These are phyloP conservation scores for Takifugu ocellatus DNA, from an alignment of 2,797 vertebrate genomes.

Conservation along the genomic window DNA sequence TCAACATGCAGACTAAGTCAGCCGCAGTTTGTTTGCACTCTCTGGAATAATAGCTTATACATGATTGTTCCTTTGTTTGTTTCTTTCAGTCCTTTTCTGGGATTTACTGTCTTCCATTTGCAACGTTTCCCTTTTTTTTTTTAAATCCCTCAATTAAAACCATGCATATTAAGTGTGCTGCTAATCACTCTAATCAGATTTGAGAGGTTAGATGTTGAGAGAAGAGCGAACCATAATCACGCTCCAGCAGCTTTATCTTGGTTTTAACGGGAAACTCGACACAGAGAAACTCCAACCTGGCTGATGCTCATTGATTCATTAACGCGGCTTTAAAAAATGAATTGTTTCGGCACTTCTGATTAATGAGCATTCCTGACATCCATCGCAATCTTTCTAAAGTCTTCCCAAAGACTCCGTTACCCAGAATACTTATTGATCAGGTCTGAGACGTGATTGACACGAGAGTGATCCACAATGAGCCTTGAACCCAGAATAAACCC, in stretches of 20 bases:
- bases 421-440: constrained; percentile 30
- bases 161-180: constrained; percentile 3
- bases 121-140: not conserved
- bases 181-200: constrained; percentile 25
- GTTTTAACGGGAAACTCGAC: constrained; percentile 13
- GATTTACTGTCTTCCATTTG: not conserved
- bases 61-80: too few relatives aligned
- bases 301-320: constrained; percentile 21
- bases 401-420: constrained; percentile 9
- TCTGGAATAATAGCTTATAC: too few relatives aligned
- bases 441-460: constrained; percentile 16
- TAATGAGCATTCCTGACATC: constrained; percentile 5
- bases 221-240: constrained; percentile 8
- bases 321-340: constrained; percentile 2
- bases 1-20: too few relatives aligned
- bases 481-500: constrained; percentile 4
- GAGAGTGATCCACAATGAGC: constrained; percentile 2
- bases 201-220: constrained; percentile 5
- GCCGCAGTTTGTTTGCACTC: too few relatives aligned
- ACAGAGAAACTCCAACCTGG: not conserved
- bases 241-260: constrained; percentile 10
- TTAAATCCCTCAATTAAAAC: not conserved
- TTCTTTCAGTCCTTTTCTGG: too few relatives aligned
- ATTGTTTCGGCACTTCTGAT: constrained; percentile 16
- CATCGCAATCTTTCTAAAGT: constrained; percentile 9